Conservation (phyloP, 2,113 vertebrate genomes). For the Varanus salvator region DNA sequence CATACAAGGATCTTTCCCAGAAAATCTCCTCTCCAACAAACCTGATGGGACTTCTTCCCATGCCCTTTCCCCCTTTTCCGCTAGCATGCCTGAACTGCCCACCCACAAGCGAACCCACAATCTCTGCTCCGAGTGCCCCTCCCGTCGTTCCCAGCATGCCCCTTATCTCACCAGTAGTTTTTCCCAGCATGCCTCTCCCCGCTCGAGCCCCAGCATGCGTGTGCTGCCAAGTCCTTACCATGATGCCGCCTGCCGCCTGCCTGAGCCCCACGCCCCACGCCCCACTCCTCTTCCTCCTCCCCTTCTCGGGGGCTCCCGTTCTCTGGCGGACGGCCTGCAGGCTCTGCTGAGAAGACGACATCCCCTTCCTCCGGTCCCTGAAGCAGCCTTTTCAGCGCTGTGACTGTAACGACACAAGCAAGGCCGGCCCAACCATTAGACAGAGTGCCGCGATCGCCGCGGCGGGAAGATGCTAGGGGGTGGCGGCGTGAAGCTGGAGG, state of each 20-base stretch:
- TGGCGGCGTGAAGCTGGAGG: no score
- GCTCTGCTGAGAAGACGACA: not conserved
- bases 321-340: slow-evolving; percentile 4
- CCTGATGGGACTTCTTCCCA: not conserved
- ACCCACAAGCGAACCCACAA: no score
- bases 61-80: not conserved
- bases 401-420: slow-evolving; percentile 71
- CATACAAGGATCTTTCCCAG: no score
- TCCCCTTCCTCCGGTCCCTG: slow-evolving; percentile 75
- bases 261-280: not conserved
- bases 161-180: no score
- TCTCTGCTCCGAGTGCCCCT: not conserved
- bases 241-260: not conserved
- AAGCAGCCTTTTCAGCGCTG: slow-evolving; percentile 81
- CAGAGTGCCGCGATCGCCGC: no score
- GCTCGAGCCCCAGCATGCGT: not conserved
- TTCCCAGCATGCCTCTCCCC: not conserved
- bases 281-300: slow-evolving; percentile 47
- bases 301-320: not conserved
- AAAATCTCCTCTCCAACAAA: not conserved
- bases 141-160: not conserved
- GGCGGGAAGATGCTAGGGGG: no score
- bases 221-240: slow-evolving; percentile 28
- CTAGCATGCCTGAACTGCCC: not conserved
- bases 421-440: no score